Percentiles rank a stretch among this genome's conserved stretches.
phyloP scores from a whole-genome alignment of 2,797 vertebrate genomes.

The Momotus momota region DNA sequence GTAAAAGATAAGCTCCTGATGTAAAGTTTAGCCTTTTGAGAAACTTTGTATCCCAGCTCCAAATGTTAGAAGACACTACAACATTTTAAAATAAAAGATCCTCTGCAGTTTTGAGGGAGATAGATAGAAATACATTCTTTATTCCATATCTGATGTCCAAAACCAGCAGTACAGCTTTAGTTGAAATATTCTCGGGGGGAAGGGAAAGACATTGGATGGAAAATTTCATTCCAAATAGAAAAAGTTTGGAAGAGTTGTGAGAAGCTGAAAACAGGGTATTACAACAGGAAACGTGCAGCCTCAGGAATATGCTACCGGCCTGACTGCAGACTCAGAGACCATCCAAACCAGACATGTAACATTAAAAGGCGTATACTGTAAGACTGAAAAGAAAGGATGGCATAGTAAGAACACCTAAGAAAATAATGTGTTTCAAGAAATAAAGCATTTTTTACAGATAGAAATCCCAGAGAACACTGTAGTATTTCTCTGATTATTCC shows the following conservation, averaged over 20 bases:
- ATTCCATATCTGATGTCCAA: background rate
- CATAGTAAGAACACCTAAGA: background rate
- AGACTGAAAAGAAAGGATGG: background rate
- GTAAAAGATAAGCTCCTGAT: background rate
- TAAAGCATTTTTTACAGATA: background rate
- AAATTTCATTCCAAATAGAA: background rate
- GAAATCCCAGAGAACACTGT: background rate
- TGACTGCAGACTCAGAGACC: background rate
- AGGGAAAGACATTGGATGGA: background rate
- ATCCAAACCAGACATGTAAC: background rate
- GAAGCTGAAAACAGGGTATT: background rate
- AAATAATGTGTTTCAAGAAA: constrained; percentile 8
- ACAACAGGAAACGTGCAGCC: background rate
- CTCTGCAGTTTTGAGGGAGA: background rate
- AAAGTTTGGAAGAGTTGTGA: background rate
- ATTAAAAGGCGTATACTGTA: background rate
- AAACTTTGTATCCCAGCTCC: background rate
- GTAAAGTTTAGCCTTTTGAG: background rate
- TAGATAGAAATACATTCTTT: background rate
- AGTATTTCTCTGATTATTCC: constrained; percentile 31
- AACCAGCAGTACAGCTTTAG: background rate
- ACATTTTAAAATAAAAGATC: background rate
- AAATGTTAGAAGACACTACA: background rate
- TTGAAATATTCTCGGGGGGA: background rate
- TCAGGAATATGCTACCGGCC: background rate